phyloP scores from a whole-genome alignment of 2,797 vertebrate species.

The Balearica regulorum region DNA sequence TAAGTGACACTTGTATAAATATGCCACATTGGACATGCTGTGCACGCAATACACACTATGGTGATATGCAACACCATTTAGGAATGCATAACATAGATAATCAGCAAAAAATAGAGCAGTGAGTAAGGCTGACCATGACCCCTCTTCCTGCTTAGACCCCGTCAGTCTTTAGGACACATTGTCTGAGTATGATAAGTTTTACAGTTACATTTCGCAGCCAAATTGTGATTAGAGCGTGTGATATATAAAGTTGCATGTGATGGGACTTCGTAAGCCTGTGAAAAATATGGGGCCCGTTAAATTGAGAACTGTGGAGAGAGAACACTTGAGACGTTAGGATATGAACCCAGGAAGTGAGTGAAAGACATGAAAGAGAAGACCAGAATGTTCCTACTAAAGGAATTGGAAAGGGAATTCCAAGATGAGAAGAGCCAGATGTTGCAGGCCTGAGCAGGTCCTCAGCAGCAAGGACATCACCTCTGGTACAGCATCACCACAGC shows the following conservation, averaged over 20 bases:
- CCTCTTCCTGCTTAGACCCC: background rate
- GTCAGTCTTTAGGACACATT: background rate
- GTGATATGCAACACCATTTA: background rate
- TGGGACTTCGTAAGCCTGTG: background rate
- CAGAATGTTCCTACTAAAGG: background rate
- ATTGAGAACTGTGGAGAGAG: background rate
- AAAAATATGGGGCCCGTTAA: background rate
- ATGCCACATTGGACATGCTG: background rate
- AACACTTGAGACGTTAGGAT: background rate
- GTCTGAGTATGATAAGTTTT: background rate
- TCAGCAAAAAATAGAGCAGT: background rate
- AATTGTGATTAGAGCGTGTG: background rate
- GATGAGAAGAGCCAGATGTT: background rate
- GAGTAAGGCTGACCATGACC: background rate
- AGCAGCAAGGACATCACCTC: background rate
- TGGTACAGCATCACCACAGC: background rate
- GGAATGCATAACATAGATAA: background rate
- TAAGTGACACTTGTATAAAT: background rate
- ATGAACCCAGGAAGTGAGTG: background rate
- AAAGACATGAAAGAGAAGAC: background rate
- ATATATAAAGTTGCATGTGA: accelerated
- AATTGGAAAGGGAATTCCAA: background rate
- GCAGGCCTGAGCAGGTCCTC: background rate
- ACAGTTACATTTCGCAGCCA: background rate
- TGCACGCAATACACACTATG: background rate